Base-by-base conservation (phyloP, 2,888 invertebrate species). In the Ectropis crepuscularia region DNA sequence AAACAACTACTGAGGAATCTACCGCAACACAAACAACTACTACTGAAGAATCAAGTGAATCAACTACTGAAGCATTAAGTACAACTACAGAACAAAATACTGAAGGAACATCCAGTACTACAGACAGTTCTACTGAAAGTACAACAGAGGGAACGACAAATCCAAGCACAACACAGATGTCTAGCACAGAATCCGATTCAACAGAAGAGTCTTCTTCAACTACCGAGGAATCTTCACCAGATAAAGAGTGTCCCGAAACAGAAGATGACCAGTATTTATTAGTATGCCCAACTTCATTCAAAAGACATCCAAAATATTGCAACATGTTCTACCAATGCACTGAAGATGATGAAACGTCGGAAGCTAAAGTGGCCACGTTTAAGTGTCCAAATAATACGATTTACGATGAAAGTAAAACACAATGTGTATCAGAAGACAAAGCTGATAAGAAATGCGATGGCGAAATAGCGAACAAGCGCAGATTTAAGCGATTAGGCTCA, bases 271-370 rank as follows among this genome's bases (percentile, higher is more conserved):
- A 97, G 87, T 92, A 95, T 68, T 87, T 95, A 10, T 94, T 95
- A 61, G 94, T 96, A 2, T 97, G 97, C 79, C 97, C 97, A 7
- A 96, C 97, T 6, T 97, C 97, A 43, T 97, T 97, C 86, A 94
- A 94, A 78, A 93, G 96, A 69, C 97, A 97, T 93, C 97, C 97
- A 0, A 96, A 96, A 81, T 95, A 96, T 78, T 97, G 97, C 76
- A 96, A 96, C 77, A 86, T 96, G 74, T 97, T 97, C 89, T 97
- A 97, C 81, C 97, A 97, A 83, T 97, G 97, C 76, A 95, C 95
- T 12, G 94, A 94, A 72, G 94, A 94, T 62, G 89, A 94, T 6
- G 93, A 94, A 38, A 95, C 89, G 50, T 95, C 95, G 78, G 95
- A 97, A 70, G 88, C 96, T n/a, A 96, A 96, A 80, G 93, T 97